Base-by-base conservation (phyloP, 1,140 invertebrate species). In the Drosophila parabipectinata region DNA sequence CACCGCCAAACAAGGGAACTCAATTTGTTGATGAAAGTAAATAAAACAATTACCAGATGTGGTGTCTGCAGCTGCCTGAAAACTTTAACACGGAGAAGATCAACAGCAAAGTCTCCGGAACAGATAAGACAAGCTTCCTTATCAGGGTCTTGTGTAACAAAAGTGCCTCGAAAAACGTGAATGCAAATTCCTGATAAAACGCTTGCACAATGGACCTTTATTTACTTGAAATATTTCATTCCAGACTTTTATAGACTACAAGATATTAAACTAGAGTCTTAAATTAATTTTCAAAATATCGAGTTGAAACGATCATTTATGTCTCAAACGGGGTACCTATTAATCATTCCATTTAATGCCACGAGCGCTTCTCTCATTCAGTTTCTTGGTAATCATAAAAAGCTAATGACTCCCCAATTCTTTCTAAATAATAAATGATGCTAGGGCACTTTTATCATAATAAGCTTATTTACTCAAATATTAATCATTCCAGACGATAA, bases 11-110 rank as follows among this genome's bases (percentile, higher is more conserved):
- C 80, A 85, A 21, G 63, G 64, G 57, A 84, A 84, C 75, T 85
- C 77, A 85, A 84, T 84, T 84, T 84, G 67, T 66, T 77, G 60
- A 80, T 84, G 68, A 77, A 48, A 47, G 48, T 55, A 74, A 64
- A 74, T 66, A 64, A 32, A 56, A 41, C 50, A 39, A 41, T 41
- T 41, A 34, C 6, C 51, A 15, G 37, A 44, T 4, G 51, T 30
- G 18, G 14, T 18, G 34, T 37, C 28, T 34, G 60, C 12, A 18
- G 45, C 39, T 67, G 50, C 5, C 14, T 10, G 14, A 14, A 34
- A 51, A 72, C 37, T 39, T 56, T 26, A 56, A 45, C 51, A 15
- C 15, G 66, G 28, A 51, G 45, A 52, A 64, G 45, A 63, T 51
- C 45, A 24, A 41, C 10, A 59, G 30, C 30, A 39, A 61, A 48